phyloP scores from a whole-genome alignment of 2,888 invertebrate genomes.

The Drosophila imparisetae region DNA sequence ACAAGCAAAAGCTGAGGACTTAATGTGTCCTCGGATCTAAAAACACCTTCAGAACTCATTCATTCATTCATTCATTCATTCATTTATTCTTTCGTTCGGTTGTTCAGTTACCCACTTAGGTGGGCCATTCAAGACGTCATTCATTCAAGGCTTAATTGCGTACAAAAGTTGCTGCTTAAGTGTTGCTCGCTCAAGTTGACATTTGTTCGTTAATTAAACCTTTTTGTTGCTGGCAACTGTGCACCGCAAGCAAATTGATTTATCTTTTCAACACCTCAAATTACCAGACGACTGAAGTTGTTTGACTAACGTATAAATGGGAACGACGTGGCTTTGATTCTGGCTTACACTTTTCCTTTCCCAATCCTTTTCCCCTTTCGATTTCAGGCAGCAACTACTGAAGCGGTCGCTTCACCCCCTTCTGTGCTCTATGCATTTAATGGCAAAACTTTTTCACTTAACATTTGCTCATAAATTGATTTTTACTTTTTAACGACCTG shows the following conservation, averaged over 20 bases:
- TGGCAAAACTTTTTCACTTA: slow-evolving; percentile 78
- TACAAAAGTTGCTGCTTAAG: slow-evolving; percentile 77
- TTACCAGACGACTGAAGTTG: slow-evolving; percentile 33
- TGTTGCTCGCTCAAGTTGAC: slow-evolving; percentile 74
- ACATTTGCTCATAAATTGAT: slow-evolving; percentile 80
- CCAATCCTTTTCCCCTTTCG: slow-evolving; percentile 5
- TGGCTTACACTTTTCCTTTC: slow-evolving; percentile 4
- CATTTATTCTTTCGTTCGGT: slow-evolving; percentile 16
- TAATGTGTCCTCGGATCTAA: slow-evolving; percentile 22
- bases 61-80: slow-evolving; percentile 35
- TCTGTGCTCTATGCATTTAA: slow-evolving; percentile 54
- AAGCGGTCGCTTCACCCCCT: slow-evolving; percentile 8
- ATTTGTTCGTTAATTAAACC: slow-evolving; percentile 81
- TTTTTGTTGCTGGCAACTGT: slow-evolving; percentile 72
- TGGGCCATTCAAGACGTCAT: slow-evolving; percentile 67
- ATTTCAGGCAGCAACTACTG: slow-evolving; percentile 16
- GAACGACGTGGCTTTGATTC: slow-evolving; percentile 31
- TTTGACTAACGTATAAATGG: slow-evolving; percentile 24
- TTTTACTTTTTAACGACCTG: slow-evolving; percentile 81
- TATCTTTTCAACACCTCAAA: slow-evolving; percentile 76
- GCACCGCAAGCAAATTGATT: slow-evolving; percentile 80
- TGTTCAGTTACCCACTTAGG: slow-evolving; percentile 54
- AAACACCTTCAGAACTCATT: slow-evolving; percentile 22
- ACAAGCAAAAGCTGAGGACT: slow-evolving; percentile 17
- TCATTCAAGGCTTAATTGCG: slow-evolving; percentile 77